A percentile compares a stretch with the other conserved stretches of the same genome.
Conservation (phyloP, 1,140 invertebrate genomes). For the Nephotettix cincticeps region DNA sequence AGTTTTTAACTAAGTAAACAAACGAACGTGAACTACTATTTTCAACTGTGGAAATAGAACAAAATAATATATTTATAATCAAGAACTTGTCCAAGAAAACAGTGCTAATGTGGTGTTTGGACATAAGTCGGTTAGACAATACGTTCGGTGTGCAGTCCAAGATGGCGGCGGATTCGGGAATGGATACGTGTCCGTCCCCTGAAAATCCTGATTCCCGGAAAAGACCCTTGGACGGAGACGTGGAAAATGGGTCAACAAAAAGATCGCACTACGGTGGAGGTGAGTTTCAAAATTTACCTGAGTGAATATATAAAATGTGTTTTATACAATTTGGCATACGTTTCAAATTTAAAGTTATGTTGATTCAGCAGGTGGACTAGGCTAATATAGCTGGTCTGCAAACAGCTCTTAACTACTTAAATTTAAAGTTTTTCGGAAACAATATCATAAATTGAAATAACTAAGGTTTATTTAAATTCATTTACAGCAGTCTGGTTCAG, state of each 20-base stretch:
- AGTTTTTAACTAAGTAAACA: too few relatives aligned
- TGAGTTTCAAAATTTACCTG: constrained; percentile 43
- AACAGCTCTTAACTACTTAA: too few relatives aligned
- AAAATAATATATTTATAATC: too few relatives aligned
- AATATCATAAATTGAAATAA: too few relatives aligned
- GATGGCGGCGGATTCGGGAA: constrained; percentile 78
- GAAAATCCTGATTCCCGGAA: constrained; percentile 81
- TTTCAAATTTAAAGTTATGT: background rate
- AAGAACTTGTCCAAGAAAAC: too few relatives aligned
- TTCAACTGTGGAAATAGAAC: too few relatives aligned
- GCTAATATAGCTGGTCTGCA: too few relatives aligned
- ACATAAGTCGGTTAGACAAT: constrained; percentile 17
- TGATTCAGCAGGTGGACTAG: background rate
- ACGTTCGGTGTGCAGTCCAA: constrained; percentile 28
- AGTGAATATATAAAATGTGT: background rate
- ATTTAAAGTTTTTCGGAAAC: too few relatives aligned
- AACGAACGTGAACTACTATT: too few relatives aligned
- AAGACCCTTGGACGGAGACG: constrained; percentile 81
- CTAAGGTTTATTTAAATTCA: too few relatives aligned
- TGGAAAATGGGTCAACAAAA: constrained; percentile 83
- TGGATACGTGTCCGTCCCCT: constrained; percentile 78
- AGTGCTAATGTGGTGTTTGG: constrained; percentile 23
- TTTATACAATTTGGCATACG: background rate
- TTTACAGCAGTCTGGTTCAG: too few relatives aligned
- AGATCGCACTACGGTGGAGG: constrained; percentile 86